Evolutionary conservation across 1,140 invertebrate genomes (phyloP).

Genomic region (Elymnias hypermnestra): DNA sequence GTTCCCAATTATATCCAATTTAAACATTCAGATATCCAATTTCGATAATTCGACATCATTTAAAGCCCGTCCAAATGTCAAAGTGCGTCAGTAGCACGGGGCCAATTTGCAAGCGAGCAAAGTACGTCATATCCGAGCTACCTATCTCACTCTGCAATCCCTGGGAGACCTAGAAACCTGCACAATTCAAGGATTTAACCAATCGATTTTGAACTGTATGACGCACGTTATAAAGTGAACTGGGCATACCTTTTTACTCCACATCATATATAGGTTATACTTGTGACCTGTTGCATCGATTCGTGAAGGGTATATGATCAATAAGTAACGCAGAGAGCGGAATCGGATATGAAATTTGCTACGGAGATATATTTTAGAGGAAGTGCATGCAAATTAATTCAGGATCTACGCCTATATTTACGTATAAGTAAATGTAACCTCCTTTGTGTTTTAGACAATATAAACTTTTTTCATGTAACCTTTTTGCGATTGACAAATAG

Average conservation of each 20-base stretch:
- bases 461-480: too few relatives aligned
- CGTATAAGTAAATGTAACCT: too few relatives aligned
- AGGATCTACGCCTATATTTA: too few relatives aligned
- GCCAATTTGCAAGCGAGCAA: slow-evolving; percentile 41
- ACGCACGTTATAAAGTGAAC: slow-evolving; percentile 18
- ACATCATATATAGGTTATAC: slow-evolving; percentile 14
- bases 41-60: slow-evolving; percentile 15
- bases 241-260: neutral
- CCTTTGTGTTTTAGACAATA: too few relatives aligned
- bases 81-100: slow-evolving; percentile 31
- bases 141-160: slow-evolving; percentile 45
- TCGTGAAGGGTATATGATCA: slow-evolving; percentile 44
- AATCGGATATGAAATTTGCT: neutral
- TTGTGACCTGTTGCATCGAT: slow-evolving; percentile 45
- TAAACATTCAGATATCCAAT: neutral
- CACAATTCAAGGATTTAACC: slow-evolving; percentile 25
- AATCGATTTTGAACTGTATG: slow-evolving; percentile 35
- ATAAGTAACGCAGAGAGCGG: slow-evolving; percentile 29
- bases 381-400: too few relatives aligned
- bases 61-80: slow-evolving; percentile 37
- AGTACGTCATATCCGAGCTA: slow-evolving; percentile 45
- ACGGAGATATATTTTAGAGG: neutral
- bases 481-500: too few relatives aligned
- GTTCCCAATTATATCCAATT: neutral
- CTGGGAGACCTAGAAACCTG: slow-evolving; percentile 60